Conservation (phyloP, 2,797 vertebrate species). For the Perodicticus potto region DNA sequence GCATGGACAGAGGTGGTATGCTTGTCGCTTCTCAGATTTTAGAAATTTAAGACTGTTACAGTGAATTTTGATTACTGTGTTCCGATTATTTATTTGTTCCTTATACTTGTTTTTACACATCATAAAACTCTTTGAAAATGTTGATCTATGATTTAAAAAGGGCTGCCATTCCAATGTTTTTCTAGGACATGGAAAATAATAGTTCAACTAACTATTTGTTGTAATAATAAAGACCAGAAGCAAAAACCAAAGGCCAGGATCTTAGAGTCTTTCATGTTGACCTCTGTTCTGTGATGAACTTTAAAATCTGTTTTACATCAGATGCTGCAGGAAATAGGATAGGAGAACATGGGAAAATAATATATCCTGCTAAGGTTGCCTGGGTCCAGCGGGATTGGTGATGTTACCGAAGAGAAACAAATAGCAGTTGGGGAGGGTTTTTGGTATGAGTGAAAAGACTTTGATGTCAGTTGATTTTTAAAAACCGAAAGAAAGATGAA, state of each 20-base stretch:
- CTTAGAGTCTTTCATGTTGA: slow-evolving; percentile 90
- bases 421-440: slow-evolving; percentile 91
- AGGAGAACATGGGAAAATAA: slow-evolving; percentile 87
- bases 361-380: slow-evolving; percentile 78
- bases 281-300: slow-evolving; percentile 89
- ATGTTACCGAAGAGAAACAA: slow-evolving; percentile 93
- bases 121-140: slow-evolving; percentile 47
- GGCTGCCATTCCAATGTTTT: slow-evolving; percentile 21
- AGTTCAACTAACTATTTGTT: slow-evolving; percentile 79
- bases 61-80: slow-evolving; percentile 20
- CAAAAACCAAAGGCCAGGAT: slow-evolving; percentile 86
- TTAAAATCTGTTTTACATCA: slow-evolving; percentile 91
- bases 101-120: slow-evolving; percentile 34
- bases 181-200: slow-evolving; percentile 70
- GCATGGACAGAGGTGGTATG: too few relatives aligned
- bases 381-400: slow-evolving; percentile 88
- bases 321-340: slow-evolving; percentile 83
- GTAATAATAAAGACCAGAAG: slow-evolving; percentile 89
- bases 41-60: slow-evolving; percentile 12
- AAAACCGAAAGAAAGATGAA: neutral
- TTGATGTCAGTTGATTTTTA: slow-evolving; percentile 92
- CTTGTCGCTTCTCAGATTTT: slow-evolving; percentile 8
- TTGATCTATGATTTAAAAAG: slow-evolving; percentile 45
- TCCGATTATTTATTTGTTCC: neutral
- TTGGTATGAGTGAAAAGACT: slow-evolving; percentile 87